A percentile compares a stretch with the other conserved stretches of the same genome.
Conservation (phyloP, 2,797 vertebrate genomes). For the Dallia pectoralis region DNA sequence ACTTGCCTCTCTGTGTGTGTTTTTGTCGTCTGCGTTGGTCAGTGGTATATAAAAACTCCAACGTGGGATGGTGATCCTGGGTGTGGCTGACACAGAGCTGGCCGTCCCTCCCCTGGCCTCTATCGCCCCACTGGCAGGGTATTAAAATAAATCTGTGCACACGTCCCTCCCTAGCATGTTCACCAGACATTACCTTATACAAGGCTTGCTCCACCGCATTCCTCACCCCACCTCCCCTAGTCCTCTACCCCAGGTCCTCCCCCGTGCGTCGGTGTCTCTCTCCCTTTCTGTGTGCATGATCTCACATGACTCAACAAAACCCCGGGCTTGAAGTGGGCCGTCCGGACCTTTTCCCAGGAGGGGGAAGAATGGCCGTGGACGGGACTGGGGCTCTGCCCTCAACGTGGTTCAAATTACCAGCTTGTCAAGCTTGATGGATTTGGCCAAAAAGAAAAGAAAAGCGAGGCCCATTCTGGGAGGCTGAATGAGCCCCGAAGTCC, state of each 20-base stretch:
- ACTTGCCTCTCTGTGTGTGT: constrained; percentile 67
- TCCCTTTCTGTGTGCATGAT: constrained; percentile 84
- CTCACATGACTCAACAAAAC: constrained; percentile 99
- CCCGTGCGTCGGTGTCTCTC: constrained; percentile 72
- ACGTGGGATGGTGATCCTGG: constrained; percentile 57
- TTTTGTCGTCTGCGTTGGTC: constrained; percentile 44
- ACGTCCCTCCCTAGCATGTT: constrained; percentile 79
- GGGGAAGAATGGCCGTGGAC: constrained; percentile 84
- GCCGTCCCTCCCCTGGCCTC: constrained; percentile 32
- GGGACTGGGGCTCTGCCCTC: constrained; percentile 84
- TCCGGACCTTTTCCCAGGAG: constrained; percentile 81
- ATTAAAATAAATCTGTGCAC: constrained; percentile 80
- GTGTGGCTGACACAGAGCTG: constrained; percentile 44
- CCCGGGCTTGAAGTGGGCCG: constrained; percentile 79
- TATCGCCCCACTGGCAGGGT: constrained; percentile 66
- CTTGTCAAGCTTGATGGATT: constrained; percentile 92
- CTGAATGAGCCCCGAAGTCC: constrained; percentile 85
- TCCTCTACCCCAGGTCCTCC: constrained; percentile 6
- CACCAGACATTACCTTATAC: constrained; percentile 96
- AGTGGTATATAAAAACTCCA: constrained; percentile 58
- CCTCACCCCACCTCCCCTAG: constrained; percentile 44
- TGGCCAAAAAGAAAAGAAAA: constrained; percentile 95
- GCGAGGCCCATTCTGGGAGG: constrained; percentile 78
- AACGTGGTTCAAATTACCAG: constrained; percentile 87
- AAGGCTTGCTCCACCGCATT: constrained; percentile 82